These are phyloP conservation scores for Acleris cristana DNA, from an alignment of 2,888 invertebrate species.

Conservation along the genomic window DNA sequence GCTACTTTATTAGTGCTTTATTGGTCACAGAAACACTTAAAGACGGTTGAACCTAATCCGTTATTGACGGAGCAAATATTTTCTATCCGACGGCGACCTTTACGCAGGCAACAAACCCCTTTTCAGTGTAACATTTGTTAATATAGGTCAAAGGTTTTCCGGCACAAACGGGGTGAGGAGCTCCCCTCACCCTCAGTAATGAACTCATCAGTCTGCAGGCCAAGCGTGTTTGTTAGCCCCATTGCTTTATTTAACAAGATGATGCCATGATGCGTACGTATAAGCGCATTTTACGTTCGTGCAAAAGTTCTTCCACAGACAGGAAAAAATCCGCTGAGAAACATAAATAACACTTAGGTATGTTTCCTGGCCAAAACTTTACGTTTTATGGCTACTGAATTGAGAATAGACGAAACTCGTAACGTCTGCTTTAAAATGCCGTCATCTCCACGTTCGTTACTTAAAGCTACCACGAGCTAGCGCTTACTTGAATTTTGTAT, in stretches of 20 bases:
- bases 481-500: constrained; percentile 27
- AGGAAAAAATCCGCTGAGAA: not conserved
- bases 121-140: constrained; percentile 51
- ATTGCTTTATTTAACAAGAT: constrained; percentile 58
- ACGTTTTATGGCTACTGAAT: constrained; percentile 3
- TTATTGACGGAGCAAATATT: constrained; percentile 23
- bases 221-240: constrained; percentile 58
- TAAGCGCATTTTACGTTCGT: constrained; percentile 2
- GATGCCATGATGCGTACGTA: constrained; percentile 25
- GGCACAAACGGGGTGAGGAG: constrained; percentile 44
- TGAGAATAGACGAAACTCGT: constrained; percentile 6
- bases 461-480: constrained; percentile 4
- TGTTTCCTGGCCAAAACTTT: not conserved
- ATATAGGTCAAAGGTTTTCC: constrained; percentile 61
- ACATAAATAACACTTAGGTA: not conserved
- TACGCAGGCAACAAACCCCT: constrained; percentile 36
- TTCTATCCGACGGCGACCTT: constrained; percentile 43
- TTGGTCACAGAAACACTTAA: not conserved
- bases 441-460: constrained; percentile 24
- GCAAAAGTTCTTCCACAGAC: not conserved
- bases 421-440: constrained; percentile 28
- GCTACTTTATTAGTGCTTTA: no score
- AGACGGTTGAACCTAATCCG: constrained; percentile 6
- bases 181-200: constrained; percentile 59
- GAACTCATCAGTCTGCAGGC: constrained; percentile 59